phyloP scores from a whole-genome alignment of 64 coral and sea anemone genomes.

The Anthopleura sola region DNA sequence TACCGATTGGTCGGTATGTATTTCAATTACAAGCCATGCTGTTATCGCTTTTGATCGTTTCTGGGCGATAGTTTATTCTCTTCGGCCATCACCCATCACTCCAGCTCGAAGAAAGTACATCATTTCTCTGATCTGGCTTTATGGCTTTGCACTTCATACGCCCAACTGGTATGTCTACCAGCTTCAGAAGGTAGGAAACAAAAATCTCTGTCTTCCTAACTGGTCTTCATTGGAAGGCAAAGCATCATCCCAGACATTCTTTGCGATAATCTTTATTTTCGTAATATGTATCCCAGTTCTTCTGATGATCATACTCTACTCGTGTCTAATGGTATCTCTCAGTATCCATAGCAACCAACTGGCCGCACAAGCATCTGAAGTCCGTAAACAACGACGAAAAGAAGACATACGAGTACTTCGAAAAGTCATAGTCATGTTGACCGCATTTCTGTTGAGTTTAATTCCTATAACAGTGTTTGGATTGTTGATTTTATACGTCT shows the following conservation, averaged over 20 bases:
- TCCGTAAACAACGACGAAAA: slow-evolving; percentile 21
- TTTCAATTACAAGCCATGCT: slow-evolving; percentile 56
- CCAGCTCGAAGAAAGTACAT: slow-evolving; percentile 6
- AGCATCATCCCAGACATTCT: background rate
- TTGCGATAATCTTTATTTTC: slow-evolving; percentile 5
- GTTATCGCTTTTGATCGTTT: slow-evolving; percentile 73
- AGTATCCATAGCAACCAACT: background rate
- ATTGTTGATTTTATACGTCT: background rate
- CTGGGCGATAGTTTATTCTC: slow-evolving; percentile 39
- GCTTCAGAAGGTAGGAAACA: background rate
- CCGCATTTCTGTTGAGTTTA: background rate
- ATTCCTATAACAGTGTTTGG: background rate
- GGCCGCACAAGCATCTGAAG: background rate
- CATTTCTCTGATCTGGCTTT: slow-evolving; percentile 23
- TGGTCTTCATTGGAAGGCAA: background rate
- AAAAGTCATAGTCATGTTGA: background rate
- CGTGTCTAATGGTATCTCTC: background rate
- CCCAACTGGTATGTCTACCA: slow-evolving; percentile 1
- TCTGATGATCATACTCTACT: background rate
- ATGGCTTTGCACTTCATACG: background rate
- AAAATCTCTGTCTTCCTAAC: background rate
- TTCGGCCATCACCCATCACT: slow-evolving; percentile 34
- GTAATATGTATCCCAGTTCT: background rate
- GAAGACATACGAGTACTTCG: background rate
- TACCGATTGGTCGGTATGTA: slow-evolving; percentile 51